phyloP scores from a whole-genome alignment of 2,797 vertebrate species.

The Sebastes flavidus region DNA sequence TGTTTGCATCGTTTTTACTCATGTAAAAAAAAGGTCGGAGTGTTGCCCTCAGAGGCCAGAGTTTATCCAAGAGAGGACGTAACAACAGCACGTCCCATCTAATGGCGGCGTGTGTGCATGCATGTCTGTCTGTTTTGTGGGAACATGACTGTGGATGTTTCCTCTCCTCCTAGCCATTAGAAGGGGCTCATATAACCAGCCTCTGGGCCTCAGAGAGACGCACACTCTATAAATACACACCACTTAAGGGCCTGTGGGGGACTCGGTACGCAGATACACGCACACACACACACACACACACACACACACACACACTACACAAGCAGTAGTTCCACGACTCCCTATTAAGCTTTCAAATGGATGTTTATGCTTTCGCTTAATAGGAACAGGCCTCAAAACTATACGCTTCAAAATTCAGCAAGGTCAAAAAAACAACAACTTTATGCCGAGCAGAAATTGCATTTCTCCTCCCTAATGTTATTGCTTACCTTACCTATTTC shows the following conservation, averaged over 20 bases:
- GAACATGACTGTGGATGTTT: constrained; percentile 77
- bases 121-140: constrained; percentile 65
- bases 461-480: constrained; percentile 18
- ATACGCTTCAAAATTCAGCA: constrained; percentile 36
- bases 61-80: constrained; percentile 43
- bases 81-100: constrained; percentile 33
- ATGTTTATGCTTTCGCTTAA: constrained; percentile 72
- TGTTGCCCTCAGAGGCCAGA: constrained; percentile 28
- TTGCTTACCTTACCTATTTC: constrained; percentile 47
- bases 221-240: constrained; percentile 83
- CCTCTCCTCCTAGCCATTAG: constrained; percentile 81
- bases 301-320: constrained; percentile 26
- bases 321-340: constrained; percentile 52
- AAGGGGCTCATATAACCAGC: constrained; percentile 84
- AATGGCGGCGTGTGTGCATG: constrained; percentile 3
- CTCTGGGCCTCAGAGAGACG: constrained; percentile 79
- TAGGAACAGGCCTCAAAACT: constrained; percentile 45
- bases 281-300: constrained; percentile 20
- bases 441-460: constrained; percentile 23
- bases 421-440: constrained; percentile 39
- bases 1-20: constrained; percentile 20
- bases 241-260: constrained; percentile 83
- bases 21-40: constrained; percentile 28
- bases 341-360: constrained; percentile 73
- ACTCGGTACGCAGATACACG: constrained; percentile 24